Percentiles rank a stretch among this genome's conserved stretches.
Evolutionary conservation across 2,113 vertebrate species (phyloP).

Genomic region (Dunckerocampus dactyliophorus): DNA sequence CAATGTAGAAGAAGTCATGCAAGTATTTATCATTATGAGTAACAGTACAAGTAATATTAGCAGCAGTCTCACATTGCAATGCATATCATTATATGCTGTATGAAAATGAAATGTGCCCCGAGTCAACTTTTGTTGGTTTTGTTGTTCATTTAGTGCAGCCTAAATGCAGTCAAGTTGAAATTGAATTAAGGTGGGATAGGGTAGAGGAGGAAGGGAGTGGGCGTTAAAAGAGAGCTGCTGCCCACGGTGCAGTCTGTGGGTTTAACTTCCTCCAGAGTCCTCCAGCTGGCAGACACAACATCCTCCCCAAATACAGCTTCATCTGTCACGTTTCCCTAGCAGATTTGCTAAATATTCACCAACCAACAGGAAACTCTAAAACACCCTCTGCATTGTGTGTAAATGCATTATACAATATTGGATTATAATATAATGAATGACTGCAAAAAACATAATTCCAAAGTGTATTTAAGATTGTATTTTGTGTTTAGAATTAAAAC

Average conservation of each 20-base stretch:
- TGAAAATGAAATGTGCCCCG: background rate
- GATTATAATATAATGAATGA: slow-evolving; percentile 19
- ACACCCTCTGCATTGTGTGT: slow-evolving; percentile 2
- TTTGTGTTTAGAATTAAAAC: slow-evolving; percentile 4
- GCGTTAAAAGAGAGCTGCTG: slow-evolving; percentile 23
- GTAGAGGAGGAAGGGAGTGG: background rate
- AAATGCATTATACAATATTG: slow-evolving; percentile 15
- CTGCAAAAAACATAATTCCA: slow-evolving; percentile 7
- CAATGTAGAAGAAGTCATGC: no score
- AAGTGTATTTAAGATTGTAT: slow-evolving; percentile 12
- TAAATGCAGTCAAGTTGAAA: background rate
- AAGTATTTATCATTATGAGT: no score
- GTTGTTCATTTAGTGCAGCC: background rate
- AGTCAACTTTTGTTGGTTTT: background rate
- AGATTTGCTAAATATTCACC: slow-evolving; percentile 20
- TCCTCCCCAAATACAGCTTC: slow-evolving; percentile 19
- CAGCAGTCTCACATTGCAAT: no score
- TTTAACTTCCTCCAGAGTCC: slow-evolving; percentile 42
- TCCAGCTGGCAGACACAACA: slow-evolving; percentile 47
- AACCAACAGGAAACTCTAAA: slow-evolving; percentile 11
- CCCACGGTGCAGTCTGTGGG: slow-evolving; percentile 46
- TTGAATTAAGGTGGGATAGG: slow-evolving; percentile 12
- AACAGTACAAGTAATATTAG: no score
- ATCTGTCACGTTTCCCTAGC: slow-evolving; percentile 1
- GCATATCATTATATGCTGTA: no score